A percentile compares a stretch with the other conserved stretches of the same genome.
Evolutionary conservation across 2,797 vertebrate species (phyloP).

Genomic region (Spondyliosoma cantharus): DNA sequence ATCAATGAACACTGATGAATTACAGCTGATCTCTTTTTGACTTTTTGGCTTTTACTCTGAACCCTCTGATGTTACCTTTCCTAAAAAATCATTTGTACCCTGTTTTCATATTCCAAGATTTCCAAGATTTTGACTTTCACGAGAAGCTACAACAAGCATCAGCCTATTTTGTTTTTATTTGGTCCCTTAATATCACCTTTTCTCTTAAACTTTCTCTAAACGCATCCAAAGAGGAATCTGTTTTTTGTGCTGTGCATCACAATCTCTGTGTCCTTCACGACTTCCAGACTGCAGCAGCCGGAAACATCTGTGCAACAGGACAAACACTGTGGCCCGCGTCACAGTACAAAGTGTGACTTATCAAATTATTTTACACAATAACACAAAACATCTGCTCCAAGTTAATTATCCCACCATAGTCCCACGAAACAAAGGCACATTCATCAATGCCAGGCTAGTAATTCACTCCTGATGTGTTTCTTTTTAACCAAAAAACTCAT

Average conservation of each 20-base stretch:
- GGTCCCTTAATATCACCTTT: neutral
- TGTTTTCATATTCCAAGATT: neutral
- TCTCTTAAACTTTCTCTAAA: neutral
- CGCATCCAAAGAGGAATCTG: slow-evolving; percentile 19
- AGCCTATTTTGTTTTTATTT: neutral
- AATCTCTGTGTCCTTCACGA: slow-evolving; percentile 62
- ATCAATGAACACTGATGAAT: slow-evolving; percentile 48
- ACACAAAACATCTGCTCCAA: slow-evolving; percentile 55
- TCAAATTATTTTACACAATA: slow-evolving; percentile 56
- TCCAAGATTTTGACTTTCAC: neutral
- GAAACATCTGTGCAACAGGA: slow-evolving; percentile 50
- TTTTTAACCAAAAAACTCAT: neutral
- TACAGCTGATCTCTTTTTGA: slow-evolving; percentile 13
- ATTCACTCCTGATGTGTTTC: slow-evolving; percentile 5
- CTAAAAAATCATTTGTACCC: neutral
- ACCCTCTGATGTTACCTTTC: neutral
- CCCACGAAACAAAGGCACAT: slow-evolving; percentile 22
- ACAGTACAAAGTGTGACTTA: slow-evolving; percentile 43
- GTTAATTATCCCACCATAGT: slow-evolving; percentile 52
- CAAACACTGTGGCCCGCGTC: slow-evolving; percentile 31
- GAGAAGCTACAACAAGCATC: neutral
- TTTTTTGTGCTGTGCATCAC: slow-evolving; percentile 30
- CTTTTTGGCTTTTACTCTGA: slow-evolving; percentile 4
- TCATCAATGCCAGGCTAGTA: slow-evolving; percentile 51
- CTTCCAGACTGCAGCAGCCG: slow-evolving; percentile 39